Evolutionary conservation across 2,113 vertebrate species (phyloP), one percentile per base, ranked within the genome.

Genomic region (Potamarius usumacintae): DNA sequence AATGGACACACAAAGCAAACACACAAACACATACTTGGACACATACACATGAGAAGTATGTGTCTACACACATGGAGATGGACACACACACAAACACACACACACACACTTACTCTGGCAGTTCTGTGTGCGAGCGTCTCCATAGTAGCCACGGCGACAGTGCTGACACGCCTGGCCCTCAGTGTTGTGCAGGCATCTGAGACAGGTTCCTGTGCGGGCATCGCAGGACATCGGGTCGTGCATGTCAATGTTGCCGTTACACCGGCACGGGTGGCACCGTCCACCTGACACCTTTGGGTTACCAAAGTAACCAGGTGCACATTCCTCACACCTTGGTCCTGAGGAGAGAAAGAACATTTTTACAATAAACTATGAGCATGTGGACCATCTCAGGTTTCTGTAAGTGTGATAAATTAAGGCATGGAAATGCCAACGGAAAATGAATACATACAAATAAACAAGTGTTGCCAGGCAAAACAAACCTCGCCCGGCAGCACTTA

Each of bases 321-420:
- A 99, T 90, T 96, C 93, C 0, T 97, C 97, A 92, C 98, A 99
- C 87, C 97, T 94, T 91, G 94, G 92, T 76, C 98, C 98, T 99
- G 48, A 42, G 48, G 83, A 71, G 74, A 5, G 12, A 65, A 76
- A 18, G 25, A 18, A 0, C 52, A 53, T 78, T 15, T 25, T 53
- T 11, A 25, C 2, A 53, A 55, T 78, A 76, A 25, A 42, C 2
- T 72, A 20, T 72, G 71, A 15, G 14, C 67, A 69, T 34, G 1
- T 27, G 63, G 3, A n/a, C 63, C 22, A 72, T 20, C 42, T 50
- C 9, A 25, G 20, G 50, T 76, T 50, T 72, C 34, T 76, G 0
- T 22, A 5, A 76, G 7, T 48, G 34, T 25, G 4, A 77, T 7
- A 52, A 50, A 77, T 52, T 2, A 52, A 77, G 48, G 48, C 48